A percentile compares a stretch with the other conserved stretches of the same genome.
Evolutionary conservation across 2,113 vertebrate species (phyloP).

Genomic region (Hymenochirus boettgeri): DNA sequence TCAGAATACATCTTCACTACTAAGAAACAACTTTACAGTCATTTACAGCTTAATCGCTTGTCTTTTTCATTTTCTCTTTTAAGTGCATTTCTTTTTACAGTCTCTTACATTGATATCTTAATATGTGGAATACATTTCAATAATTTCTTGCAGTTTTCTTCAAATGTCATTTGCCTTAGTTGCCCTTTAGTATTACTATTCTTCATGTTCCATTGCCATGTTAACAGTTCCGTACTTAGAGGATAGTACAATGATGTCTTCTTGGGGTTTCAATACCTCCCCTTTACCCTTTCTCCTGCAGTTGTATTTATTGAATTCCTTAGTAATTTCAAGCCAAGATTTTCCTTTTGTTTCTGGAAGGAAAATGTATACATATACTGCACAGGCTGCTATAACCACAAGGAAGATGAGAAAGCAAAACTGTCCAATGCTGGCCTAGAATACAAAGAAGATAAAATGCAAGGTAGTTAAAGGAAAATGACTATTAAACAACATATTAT

Average conservation of each 20-base stretch:
- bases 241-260: slow-evolving; percentile 34
- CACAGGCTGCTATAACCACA: slow-evolving; percentile 62
- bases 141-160: too few species aligned
- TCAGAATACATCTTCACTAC: too few species aligned
- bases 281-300: slow-evolving; percentile 51
- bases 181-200: too few species aligned
- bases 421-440: slow-evolving; percentile 67
- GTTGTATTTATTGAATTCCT: slow-evolving; percentile 75
- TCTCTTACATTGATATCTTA: too few species aligned
- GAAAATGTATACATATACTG: slow-evolving; percentile 64
- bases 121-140: too few species aligned
- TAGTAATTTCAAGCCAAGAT: slow-evolving; percentile 69
- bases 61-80: too few species aligned
- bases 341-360: slow-evolving; percentile 87
- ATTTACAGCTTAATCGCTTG: too few species aligned
- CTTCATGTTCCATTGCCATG: not conserved
- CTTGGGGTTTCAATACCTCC: not conserved
- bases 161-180: too few species aligned
- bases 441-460: slow-evolving; percentile 33
- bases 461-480: not conserved
- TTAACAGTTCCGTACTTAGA: slow-evolving; percentile 49
- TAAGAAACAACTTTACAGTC: too few species aligned
- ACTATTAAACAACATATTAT: too few species aligned
- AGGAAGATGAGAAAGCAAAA: slow-evolving; percentile 80
- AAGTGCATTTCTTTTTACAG: too few species aligned